These are phyloP conservation scores for Sitta europaea DNA, from an alignment of 2,113 vertebrate species.

Conservation along the genomic window DNA sequence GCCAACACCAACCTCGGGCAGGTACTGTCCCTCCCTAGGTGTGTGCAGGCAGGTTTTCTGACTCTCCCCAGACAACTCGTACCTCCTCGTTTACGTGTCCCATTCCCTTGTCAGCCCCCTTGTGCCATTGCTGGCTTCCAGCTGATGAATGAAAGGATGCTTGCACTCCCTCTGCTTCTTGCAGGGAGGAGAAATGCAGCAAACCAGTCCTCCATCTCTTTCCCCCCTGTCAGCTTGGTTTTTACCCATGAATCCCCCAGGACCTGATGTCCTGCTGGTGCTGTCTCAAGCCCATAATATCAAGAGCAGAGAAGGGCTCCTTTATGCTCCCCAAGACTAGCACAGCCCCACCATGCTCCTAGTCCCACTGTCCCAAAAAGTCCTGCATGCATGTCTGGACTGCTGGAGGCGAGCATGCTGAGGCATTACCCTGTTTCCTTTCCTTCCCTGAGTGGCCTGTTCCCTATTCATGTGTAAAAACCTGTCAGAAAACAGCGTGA, in stretches of 20 bases:
- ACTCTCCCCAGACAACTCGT: not conserved
- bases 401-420: not conserved
- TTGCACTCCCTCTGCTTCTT: not conserved
- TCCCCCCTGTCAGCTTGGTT: not conserved
- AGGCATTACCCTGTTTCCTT: not conserved
- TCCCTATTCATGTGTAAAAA: not conserved
- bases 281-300: not conserved
- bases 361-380: not conserved
- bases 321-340: fast-evolving
- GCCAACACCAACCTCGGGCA: not conserved
- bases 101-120: fast-evolving
- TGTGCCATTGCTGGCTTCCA: not conserved
- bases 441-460: not conserved
- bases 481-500: not conserved
- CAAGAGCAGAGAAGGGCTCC: not conserved
- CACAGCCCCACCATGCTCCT: fast-evolving
- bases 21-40: not conserved
- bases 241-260: not conserved
- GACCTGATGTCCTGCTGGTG: not conserved
- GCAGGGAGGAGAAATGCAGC: not conserved
- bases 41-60: not conserved
- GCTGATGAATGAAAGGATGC: fast-evolving
- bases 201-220: not conserved
- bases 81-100: not conserved
- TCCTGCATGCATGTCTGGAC: not conserved